Evolutionary conservation across 2,113 vertebrate genomes (phyloP).

Genomic region (Amblyornis subalaris): DNA sequence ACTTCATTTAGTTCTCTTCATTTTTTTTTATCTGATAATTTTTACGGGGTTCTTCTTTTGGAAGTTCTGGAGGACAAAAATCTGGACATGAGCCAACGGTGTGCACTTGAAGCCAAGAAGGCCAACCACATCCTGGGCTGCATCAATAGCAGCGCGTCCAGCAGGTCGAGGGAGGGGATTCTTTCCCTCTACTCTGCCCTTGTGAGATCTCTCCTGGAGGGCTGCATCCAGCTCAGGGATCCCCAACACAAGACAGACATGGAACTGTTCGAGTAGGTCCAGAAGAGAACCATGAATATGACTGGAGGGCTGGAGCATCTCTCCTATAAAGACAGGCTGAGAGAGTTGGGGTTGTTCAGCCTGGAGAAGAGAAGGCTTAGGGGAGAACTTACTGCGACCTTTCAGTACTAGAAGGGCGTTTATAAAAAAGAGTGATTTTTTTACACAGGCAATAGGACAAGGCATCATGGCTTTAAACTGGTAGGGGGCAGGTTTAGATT

Average conservation of each 20-base stretch:
- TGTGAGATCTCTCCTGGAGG: neutral
- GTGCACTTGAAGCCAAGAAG: neutral
- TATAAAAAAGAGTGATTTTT: neutral
- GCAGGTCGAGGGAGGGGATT: neutral
- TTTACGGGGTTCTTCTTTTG: neutral
- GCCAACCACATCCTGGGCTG: neutral
- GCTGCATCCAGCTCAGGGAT: neutral
- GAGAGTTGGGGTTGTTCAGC: neutral
- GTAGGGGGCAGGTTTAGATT: neutral
- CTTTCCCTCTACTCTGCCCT: neutral
- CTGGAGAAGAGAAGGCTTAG: neutral
- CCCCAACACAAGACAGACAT: neutral
- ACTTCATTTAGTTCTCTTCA: neutral
- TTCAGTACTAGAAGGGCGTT: neutral
- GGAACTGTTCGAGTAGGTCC: neutral
- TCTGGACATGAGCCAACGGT: neutral
- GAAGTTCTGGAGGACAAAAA: neutral
- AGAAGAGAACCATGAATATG: neutral
- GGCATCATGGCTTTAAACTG: neutral
- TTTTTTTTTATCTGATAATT: neutral
- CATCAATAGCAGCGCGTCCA: neutral
- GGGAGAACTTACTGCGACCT: neutral
- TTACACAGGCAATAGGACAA: neutral
- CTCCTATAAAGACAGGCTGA: neutral
- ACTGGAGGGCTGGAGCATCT: neutral